phyloP scores from a whole-genome alignment of 1,140 invertebrate genomes.

The Sinella curviseta region DNA sequence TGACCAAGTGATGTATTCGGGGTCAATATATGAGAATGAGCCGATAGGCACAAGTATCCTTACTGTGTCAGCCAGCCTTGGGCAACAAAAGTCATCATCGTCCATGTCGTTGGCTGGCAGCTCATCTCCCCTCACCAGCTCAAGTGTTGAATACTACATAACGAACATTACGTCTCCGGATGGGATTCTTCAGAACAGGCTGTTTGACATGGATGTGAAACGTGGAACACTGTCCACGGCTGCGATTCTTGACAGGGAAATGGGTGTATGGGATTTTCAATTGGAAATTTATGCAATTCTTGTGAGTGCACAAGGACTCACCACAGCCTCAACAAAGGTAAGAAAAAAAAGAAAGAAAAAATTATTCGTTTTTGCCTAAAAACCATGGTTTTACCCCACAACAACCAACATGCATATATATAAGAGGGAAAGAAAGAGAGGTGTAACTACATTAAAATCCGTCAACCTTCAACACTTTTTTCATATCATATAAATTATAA shows the following conservation, averaged over 20 bases:
- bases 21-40: constrained; percentile 83
- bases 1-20: constrained; percentile 56
- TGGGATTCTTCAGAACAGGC: constrained; percentile 71
- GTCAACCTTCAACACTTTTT: no score
- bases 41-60: constrained; percentile 78
- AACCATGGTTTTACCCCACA: background rate
- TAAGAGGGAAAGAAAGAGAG: no score
- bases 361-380: background rate
- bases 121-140: constrained; percentile 6
- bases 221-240: constrained; percentile 85
- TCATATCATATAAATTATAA: no score
- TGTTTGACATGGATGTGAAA: constrained; percentile 86
- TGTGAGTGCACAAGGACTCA: constrained; percentile 61
- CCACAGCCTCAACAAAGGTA: constrained; percentile 70
- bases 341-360: constrained; percentile 51
- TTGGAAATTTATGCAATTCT: constrained; percentile 81
- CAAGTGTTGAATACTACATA: constrained; percentile 84
- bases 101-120: background rate
- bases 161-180: constrained; percentile 77
- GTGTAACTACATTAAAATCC: no score
- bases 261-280: constrained; percentile 72
- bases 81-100: background rate
- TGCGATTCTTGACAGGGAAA: constrained; percentile 79
- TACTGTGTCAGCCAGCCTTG: constrained; percentile 62
- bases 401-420: background rate